phyloP scores from a whole-genome alignment of 2,113 vertebrate species.

The Pristiophorus japonicus region DNA sequence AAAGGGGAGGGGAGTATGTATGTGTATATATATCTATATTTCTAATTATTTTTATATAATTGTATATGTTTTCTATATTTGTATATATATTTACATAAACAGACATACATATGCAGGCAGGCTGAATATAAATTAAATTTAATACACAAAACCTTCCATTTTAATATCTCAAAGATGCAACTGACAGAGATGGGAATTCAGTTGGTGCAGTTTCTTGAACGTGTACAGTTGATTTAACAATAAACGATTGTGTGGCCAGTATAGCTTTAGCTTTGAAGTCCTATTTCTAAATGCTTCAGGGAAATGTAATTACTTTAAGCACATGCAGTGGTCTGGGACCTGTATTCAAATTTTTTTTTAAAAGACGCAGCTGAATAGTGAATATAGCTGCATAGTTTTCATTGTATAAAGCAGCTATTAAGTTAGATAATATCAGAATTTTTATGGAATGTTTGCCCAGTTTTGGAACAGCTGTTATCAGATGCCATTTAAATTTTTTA shows the following conservation, averaged over 20 bases:
- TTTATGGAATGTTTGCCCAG: constrained; percentile 42
- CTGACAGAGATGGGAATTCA: no score
- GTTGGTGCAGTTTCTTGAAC: not conserved
- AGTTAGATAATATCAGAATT: constrained; percentile 43
- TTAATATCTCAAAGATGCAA: not conserved
- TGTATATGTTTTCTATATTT: not conserved
- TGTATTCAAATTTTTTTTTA: not conserved
- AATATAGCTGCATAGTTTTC: constrained; percentile 53
- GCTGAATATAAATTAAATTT: not conserved
- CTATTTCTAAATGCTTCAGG: not conserved
- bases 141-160: not conserved
- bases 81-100: no score
- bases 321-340: not conserved
- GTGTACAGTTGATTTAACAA: not conserved
- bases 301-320: not conserved
- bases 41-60: not conserved
- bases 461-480: constrained; percentile 47
- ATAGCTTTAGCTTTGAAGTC: not conserved
- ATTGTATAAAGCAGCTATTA: constrained; percentile 39
- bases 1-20: not conserved
- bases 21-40: not conserved
- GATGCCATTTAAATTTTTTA: constrained; percentile 46
- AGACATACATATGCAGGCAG: not conserved
- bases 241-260: not conserved
- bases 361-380: not conserved